Evolutionary conservation across 2,888 invertebrate species (phyloP).

Genomic region (Lepeophtheirus nordmannii): DNA sequence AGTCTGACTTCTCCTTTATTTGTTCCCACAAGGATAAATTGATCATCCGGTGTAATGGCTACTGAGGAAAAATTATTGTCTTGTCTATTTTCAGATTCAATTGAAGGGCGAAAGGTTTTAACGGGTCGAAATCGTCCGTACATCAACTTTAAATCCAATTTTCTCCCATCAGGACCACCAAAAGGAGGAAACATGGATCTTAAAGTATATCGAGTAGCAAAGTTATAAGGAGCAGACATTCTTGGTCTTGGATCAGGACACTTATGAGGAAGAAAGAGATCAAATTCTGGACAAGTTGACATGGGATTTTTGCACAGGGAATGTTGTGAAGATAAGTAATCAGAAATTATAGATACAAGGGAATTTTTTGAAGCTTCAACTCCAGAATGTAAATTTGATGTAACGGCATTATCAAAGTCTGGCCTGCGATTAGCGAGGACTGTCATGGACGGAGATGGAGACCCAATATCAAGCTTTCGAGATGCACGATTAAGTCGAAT

Average conservation of each 20-base stretch:
- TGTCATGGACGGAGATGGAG: background rate
- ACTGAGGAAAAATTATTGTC: slow-evolving; percentile 61
- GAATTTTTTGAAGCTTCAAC: slow-evolving; percentile 39
- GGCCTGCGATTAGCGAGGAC: background rate
- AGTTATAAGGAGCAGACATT: slow-evolving; percentile 51
- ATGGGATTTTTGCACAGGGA: slow-evolving; percentile 95
- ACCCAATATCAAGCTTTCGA: background rate
- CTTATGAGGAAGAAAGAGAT: slow-evolving; percentile 81
- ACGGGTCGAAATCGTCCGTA: slow-evolving; percentile 66
- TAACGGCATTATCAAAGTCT: background rate
- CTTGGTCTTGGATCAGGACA: slow-evolving; percentile 73
- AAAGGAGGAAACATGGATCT: slow-evolving; percentile 38
- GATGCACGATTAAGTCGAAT: background rate
- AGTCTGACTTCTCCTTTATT: slow-evolving; percentile 77
- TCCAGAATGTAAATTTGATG: background rate
- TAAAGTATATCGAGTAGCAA: slow-evolving; percentile 47
- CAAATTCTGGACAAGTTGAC: slow-evolving; percentile 90
- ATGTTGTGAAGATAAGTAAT: slow-evolving; percentile 92
- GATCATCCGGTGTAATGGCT: slow-evolving; percentile 47
- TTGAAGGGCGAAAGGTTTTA: slow-evolving; percentile 47
- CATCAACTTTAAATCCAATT: slow-evolving; percentile 61
- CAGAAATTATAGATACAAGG: slow-evolving; percentile 81
- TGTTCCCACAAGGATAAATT: slow-evolving; percentile 66
- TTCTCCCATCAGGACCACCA: slow-evolving; percentile 42
- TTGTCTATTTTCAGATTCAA: slow-evolving; percentile 41